These are phyloP conservation scores for Phytoseiulus persimilis DNA, from an alignment of 2,888 invertebrate species.

Conservation along the genomic window DNA sequence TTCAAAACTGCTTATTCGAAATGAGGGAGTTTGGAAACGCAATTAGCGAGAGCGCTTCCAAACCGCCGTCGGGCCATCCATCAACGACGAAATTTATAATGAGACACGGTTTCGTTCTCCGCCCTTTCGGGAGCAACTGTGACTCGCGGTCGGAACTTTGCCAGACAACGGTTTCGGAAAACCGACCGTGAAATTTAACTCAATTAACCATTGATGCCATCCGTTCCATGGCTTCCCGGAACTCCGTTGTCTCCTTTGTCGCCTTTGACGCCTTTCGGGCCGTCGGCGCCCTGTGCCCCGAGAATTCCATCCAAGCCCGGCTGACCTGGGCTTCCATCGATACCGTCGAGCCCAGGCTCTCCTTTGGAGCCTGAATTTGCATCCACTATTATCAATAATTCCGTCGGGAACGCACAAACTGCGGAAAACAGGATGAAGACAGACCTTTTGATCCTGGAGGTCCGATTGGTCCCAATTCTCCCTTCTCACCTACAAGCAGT, in stretches of 20 bases:
- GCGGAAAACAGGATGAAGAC: background rate
- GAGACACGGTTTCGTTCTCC: no score
- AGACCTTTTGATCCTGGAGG: constrained; percentile 22
- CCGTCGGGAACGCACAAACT: no score
- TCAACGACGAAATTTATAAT: no score
- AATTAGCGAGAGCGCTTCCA: background rate
- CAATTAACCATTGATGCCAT: constrained; percentile 17
- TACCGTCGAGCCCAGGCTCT: constrained; percentile 65
- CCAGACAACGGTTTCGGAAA: no score
- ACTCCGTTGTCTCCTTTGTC: constrained; percentile 68
- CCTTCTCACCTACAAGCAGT: constrained; percentile 12
- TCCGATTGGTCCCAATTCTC: constrained; percentile 10
- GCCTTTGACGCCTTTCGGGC: constrained; percentile 63
- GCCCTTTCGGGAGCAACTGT: no score
- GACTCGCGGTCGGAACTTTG: no score
- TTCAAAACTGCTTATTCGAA: background rate
- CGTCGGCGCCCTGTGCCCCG: constrained; percentile 49
- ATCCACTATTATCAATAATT: background rate
- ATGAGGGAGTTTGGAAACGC: background rate
- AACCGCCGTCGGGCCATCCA: no score
- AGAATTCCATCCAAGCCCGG: constrained; percentile 74
- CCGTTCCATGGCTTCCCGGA: constrained; percentile 56
- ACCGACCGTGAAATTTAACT: no score
- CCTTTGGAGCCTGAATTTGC: constrained; percentile 42
- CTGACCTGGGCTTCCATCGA: constrained; percentile 81